Conservation (phyloP, 2,113 vertebrate genomes). For the Vombatus ursinus region DNA sequence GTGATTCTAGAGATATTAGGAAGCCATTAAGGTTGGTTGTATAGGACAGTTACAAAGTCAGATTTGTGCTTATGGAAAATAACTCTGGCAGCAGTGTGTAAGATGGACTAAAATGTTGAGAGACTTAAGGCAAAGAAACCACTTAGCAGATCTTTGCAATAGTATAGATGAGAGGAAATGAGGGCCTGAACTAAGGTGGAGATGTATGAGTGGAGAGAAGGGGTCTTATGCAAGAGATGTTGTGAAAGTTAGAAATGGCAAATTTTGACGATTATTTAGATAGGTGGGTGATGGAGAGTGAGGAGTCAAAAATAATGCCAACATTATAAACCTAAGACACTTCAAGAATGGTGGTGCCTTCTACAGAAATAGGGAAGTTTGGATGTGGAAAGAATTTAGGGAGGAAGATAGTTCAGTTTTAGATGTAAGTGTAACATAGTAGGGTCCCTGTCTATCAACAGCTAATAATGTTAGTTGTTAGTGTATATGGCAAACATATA, state of each 20-base stretch:
- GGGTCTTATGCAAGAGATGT: neutral
- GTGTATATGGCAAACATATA: too few relatives aligned
- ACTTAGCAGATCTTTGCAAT: neutral
- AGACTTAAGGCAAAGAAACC: too few relatives aligned
- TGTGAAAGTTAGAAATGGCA: neutral
- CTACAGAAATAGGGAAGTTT: neutral
- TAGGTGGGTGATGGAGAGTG: neutral
- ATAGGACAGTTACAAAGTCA: too few relatives aligned
- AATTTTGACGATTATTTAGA: neutral
- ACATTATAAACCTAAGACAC: too few relatives aligned
- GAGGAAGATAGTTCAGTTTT: neutral
- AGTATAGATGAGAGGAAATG: neutral
- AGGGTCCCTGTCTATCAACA: neutral
- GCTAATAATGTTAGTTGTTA: too few relatives aligned
- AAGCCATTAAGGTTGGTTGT: too few relatives aligned
- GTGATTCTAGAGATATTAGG: too few relatives aligned
- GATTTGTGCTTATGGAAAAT: too few relatives aligned
- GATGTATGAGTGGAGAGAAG: neutral
- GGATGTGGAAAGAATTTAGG: neutral
- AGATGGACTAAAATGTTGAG: too few relatives aligned
- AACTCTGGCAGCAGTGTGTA: too few relatives aligned
- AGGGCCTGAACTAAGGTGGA: neutral
- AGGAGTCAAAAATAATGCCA: neutral
- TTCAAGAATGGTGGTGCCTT: too few relatives aligned
- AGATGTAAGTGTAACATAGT: neutral